These are phyloP conservation scores for Tetramorium parvispinum DNA, from an alignment of 1,140 invertebrate species.

Conservation along the genomic window DNA sequence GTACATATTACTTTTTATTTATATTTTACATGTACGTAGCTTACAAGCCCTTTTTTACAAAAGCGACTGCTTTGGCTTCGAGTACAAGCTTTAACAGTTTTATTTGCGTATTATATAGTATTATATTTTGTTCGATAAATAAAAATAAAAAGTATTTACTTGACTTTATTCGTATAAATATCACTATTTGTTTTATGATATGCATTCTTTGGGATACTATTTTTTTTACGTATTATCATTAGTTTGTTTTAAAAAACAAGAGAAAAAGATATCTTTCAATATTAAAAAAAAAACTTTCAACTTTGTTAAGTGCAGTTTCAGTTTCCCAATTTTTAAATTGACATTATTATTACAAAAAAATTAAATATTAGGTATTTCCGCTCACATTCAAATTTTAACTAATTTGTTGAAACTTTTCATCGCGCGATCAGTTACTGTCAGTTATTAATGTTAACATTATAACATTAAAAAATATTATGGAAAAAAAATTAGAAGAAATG, in stretches of 20 bases:
- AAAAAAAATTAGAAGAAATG: background rate
- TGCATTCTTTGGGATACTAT: background rate
- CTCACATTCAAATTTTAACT: background rate
- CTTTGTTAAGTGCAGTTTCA: background rate
- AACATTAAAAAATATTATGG: background rate
- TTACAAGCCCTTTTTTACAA: background rate
- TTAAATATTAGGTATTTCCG: background rate
- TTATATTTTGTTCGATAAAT: constrained; percentile 8
- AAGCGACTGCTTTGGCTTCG: background rate
- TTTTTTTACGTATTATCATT: background rate
- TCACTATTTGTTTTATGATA: background rate
- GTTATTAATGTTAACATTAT: background rate
- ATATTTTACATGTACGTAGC: background rate
- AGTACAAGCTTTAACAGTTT: background rate
- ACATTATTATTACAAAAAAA: background rate
- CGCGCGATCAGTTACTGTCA: no score
- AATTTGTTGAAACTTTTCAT: background rate
- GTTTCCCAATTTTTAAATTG: background rate
- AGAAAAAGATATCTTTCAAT: background rate
- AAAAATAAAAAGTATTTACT: background rate
- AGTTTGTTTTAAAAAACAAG: background rate
- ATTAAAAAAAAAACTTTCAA: background rate
- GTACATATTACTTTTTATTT: background rate
- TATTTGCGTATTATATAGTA: background rate
- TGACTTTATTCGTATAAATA: background rate